Percentiles rank a stretch among this genome's conserved stretches.
Conservation (phyloP, 2,113 vertebrate genomes). For the Mormoops blainvillei region DNA sequence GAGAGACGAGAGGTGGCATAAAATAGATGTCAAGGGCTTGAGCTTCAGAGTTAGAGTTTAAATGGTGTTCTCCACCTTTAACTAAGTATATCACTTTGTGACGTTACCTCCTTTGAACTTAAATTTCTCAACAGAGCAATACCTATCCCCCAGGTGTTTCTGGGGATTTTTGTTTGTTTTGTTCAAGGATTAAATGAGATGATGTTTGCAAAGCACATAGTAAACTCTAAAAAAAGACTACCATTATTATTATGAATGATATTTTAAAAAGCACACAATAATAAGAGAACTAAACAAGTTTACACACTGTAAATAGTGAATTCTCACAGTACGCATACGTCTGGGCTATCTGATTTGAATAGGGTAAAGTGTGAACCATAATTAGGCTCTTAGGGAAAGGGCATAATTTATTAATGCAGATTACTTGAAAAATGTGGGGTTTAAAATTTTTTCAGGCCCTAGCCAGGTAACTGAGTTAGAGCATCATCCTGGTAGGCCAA, state of each 20-base stretch:
- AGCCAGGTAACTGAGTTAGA: too few relatives aligned
- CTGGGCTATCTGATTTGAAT: neutral
- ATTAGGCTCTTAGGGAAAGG: neutral
- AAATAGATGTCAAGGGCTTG: neutral
- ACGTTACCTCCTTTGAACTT: slow-evolving; percentile 18
- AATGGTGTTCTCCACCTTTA: neutral
- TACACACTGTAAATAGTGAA: neutral
- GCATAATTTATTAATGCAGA: neutral
- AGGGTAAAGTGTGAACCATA: neutral
- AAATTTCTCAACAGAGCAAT: neutral
- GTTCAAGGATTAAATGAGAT: neutral
- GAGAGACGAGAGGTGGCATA: neutral
- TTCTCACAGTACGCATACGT: neutral
- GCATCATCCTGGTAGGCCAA: too few relatives aligned
- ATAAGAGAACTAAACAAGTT: slow-evolving; percentile 7
- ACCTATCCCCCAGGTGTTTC: neutral
- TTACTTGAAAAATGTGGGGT: neutral
- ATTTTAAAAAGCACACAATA: neutral
- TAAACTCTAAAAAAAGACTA: neutral
- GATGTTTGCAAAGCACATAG: neutral
- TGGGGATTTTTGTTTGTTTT: neutral
- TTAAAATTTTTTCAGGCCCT: neutral
- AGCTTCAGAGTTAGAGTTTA: neutral
- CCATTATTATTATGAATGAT: neutral
- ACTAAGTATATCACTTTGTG: neutral